phyloP scores from a whole-genome alignment of 2,888 invertebrate genomes.

The Drosophila dives region DNA sequence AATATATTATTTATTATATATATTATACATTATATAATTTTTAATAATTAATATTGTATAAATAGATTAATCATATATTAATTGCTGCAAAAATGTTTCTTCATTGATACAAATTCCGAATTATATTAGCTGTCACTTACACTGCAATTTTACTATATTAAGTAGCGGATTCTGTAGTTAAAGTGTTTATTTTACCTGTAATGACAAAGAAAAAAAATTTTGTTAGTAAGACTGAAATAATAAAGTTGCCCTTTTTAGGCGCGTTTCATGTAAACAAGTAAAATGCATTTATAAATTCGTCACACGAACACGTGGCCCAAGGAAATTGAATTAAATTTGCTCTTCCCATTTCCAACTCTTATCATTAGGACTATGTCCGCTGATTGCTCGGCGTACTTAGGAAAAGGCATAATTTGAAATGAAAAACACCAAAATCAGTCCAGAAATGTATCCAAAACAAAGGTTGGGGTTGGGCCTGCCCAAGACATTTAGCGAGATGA shows the following conservation, averaged over 20 bases:
- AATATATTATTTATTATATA: too few species aligned
- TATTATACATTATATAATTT: neutral
- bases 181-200: conserved; percentile 51
- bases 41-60: too few species aligned
- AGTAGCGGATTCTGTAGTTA: neutral
- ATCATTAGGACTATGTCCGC: conserved; percentile 11
- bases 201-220: conserved; percentile 16
- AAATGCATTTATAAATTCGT: conserved; percentile 76
- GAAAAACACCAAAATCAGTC: conserved; percentile 21
- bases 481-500: conserved; percentile 70
- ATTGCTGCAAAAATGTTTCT: neutral
- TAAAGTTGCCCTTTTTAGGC: neutral
- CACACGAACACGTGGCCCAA: conserved; percentile 64
- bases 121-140: conserved; percentile 6
- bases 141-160: neutral
- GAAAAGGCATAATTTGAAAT: conserved; percentile 25
- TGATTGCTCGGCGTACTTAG: conserved; percentile 25
- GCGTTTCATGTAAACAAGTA: conserved; percentile 28
- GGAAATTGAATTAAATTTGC: conserved; percentile 63
- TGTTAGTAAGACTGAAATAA: conserved; percentile 26
- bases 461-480: conserved; percentile 2
- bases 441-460: conserved; percentile 18
- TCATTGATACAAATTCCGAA: neutral
- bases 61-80: neutral
- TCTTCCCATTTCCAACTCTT: conserved; percentile 1